Conservation (phyloP, 1,140 invertebrate species). For the Epicauta chinensis region DNA sequence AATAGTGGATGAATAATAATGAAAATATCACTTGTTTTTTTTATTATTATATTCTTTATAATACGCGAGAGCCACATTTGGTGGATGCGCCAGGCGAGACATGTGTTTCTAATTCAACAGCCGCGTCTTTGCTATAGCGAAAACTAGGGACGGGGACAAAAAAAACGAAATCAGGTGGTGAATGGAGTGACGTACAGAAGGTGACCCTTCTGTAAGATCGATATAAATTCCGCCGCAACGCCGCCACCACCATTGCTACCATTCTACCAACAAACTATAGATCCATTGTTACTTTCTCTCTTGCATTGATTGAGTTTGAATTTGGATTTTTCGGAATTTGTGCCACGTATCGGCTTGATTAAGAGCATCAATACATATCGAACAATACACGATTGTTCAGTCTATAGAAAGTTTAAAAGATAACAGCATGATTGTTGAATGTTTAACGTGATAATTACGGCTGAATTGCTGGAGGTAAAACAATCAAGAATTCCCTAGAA, state of each 20-base stretch:
- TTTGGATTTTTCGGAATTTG: not conserved
- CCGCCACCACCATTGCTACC: slow-evolving; percentile 1
- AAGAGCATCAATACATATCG: too few relatives aligned
- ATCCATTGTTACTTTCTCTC: too few relatives aligned
- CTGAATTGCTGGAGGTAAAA: too few relatives aligned
- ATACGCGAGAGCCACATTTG: too few relatives aligned
- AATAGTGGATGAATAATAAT: too few relatives aligned
- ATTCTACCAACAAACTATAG: not conserved
- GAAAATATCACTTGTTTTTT: not conserved
- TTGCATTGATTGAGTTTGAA: not conserved
- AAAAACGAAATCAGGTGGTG: not conserved
- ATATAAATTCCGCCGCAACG: slow-evolving; percentile 1
- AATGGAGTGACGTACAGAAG: slow-evolving; percentile 11
- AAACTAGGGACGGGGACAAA: not conserved
- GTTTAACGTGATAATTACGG: too few relatives aligned
- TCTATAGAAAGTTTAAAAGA: too few relatives aligned
- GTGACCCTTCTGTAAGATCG: slow-evolving; percentile 12
- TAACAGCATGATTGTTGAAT: too few relatives aligned
- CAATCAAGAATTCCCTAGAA: too few relatives aligned
- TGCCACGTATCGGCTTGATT: not conserved
- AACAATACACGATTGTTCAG: too few relatives aligned
- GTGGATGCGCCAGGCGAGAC: not conserved
- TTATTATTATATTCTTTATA: not conserved
- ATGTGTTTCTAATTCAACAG: not conserved
- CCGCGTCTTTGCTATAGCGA: not conserved